Percentiles rank a stretch among this genome's conserved stretches.
phyloP scores from a whole-genome alignment of 2,888 invertebrate species.

The Drosophila phalerata region DNA sequence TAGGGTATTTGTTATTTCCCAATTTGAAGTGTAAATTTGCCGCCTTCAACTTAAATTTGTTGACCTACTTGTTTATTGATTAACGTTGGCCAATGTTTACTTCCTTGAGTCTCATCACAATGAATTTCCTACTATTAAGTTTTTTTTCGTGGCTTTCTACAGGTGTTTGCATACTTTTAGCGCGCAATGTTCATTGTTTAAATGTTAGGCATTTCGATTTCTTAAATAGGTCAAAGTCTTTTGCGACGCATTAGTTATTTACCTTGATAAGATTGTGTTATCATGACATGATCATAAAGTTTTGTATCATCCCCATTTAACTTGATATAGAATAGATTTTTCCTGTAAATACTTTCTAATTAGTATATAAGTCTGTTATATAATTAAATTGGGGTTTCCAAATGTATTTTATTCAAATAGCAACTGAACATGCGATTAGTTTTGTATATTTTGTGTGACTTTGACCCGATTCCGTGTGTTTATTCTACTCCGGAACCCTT shows the following conservation, averaged over 20 bases:
- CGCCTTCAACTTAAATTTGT: constrained; percentile 14
- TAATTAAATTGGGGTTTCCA: constrained; percentile 9
- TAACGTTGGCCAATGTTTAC: constrained; percentile 30
- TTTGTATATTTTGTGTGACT: constrained; percentile 51
- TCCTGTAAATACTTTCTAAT: neutral
- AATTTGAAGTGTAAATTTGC: constrained; percentile 5
- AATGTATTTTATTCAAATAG: constrained; percentile 4
- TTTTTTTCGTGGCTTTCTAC: neutral
- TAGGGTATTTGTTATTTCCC: constrained; percentile 7
- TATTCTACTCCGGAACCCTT: constrained; percentile 10
- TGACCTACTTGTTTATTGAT: constrained; percentile 31
- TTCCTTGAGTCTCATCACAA: constrained; percentile 5
- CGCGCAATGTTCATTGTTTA: constrained; percentile 44
- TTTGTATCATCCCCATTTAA: constrained; percentile 2
- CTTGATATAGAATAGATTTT: neutral
- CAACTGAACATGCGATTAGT: constrained; percentile 32
- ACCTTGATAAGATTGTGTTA: constrained; percentile 58
- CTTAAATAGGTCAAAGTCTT: constrained; percentile 64
- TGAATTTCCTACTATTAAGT: neutral
- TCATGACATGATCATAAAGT: constrained; percentile 19
- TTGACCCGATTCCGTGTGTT: constrained; percentile 57
- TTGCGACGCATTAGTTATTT: constrained; percentile 36
- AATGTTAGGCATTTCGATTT: constrained; percentile 22
- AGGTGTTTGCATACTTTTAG: constrained; percentile 38
- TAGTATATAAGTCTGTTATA: neutral